Evolutionary conservation across 2,797 vertebrate species (phyloP).

Genomic region (Smutsia temminckii): DNA sequence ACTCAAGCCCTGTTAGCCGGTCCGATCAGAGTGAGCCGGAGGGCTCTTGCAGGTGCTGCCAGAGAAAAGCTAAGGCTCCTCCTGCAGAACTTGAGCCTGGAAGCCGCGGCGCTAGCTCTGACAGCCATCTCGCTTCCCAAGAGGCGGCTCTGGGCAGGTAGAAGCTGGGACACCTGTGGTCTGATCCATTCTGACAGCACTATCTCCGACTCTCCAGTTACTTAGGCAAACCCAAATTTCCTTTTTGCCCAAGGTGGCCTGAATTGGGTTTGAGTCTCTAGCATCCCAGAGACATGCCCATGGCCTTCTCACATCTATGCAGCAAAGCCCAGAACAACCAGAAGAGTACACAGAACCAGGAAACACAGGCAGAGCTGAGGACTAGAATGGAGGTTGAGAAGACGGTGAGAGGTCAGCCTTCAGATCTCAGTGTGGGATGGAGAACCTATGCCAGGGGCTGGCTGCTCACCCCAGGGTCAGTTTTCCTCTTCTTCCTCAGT

Average conservation of each 20-base stretch:
- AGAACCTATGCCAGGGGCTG: background rate
- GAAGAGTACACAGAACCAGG: background rate
- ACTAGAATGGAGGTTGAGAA: background rate
- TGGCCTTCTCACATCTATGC: background rate
- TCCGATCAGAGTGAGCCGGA: background rate
- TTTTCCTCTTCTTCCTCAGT: background rate
- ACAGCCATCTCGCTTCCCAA: background rate
- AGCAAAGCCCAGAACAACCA: background rate
- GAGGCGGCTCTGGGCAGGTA: background rate
- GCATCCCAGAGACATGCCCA: background rate
- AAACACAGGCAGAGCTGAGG: background rate
- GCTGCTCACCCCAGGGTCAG: background rate
- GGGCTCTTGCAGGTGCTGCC: background rate
- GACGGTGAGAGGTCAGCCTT: background rate
- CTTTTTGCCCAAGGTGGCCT: background rate
- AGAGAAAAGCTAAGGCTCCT: background rate
- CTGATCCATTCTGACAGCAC: background rate
- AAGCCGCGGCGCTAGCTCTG: background rate
- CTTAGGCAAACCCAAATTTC: background rate
- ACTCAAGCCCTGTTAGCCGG: background rate
- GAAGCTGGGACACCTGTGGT: background rate
- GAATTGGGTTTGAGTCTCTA: background rate
- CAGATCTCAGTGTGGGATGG: background rate
- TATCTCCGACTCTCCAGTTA: background rate
- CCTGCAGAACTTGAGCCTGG: background rate